These are phyloP conservation scores for Dryobates pubescens DNA, from an alignment of 2,797 vertebrate species.

Conservation along the genomic window DNA sequence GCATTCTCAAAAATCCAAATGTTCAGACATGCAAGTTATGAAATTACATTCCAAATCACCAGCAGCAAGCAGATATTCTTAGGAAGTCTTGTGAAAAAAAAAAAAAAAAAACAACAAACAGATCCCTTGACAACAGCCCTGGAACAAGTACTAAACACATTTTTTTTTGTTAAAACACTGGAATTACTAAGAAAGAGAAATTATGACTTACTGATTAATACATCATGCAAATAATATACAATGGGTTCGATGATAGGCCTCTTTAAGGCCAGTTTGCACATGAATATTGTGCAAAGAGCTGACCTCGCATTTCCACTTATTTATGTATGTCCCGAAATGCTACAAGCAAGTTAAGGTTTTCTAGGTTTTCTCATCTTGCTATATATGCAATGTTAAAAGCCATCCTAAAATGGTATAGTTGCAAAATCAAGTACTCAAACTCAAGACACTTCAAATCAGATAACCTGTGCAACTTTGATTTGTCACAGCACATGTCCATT, in stretches of 20 bases:
- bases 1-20: background rate
- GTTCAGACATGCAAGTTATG: background rate
- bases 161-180: background rate
- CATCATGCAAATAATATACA: background rate
- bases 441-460: background rate
- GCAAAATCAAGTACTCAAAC: background rate
- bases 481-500: background rate
- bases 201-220: background rate
- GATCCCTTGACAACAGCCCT: background rate
- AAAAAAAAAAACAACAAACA: background rate
- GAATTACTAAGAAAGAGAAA: background rate
- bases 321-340: background rate
- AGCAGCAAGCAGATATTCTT: background rate
- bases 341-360: background rate
- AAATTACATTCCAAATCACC: background rate
- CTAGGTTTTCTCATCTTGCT: background rate
- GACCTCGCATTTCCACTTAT: background rate
- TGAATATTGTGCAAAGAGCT: background rate
- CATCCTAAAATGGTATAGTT: background rate
- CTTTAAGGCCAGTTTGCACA: background rate
- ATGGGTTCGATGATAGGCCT: background rate
- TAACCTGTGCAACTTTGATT: background rate
- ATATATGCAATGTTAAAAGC: background rate
- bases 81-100: background rate
- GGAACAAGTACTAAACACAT: background rate